Percentiles rank a stretch among this genome's conserved stretches.
Evolutionary conservation across 2,113 vertebrate genomes (phyloP).

Genomic region (Vulpes vulpes): DNA sequence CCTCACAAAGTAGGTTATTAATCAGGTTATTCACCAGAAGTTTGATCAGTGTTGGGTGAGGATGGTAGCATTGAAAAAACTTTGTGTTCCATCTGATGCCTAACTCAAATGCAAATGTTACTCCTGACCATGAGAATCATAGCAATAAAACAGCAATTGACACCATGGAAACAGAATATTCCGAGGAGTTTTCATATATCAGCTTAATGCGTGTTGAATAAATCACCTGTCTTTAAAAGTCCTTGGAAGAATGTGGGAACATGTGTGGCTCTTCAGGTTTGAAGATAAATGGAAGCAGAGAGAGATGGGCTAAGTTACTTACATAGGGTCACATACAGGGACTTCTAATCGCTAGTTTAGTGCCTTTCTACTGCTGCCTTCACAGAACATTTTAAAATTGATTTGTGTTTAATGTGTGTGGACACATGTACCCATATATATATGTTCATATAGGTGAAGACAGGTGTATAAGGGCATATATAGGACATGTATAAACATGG

Average conservation of each 20-base stretch:
- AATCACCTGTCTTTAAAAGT: not conserved
- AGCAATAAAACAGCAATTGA: not conserved
- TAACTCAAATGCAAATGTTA: not conserved
- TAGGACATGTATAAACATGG: too few species aligned
- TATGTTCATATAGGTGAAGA: too few species aligned
- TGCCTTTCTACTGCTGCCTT: not conserved
- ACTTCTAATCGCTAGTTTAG: not conserved
- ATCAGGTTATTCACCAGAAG: not conserved
- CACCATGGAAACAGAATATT: not conserved
- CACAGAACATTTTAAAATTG: too few species aligned
- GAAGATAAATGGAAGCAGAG: not conserved
- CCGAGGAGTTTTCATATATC: not conserved
- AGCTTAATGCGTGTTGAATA: not conserved
- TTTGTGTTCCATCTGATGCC: not conserved
- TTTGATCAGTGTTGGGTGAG: not conserved
- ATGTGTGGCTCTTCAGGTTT: not conserved
- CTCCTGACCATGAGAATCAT: not conserved
- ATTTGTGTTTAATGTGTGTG: too few species aligned
- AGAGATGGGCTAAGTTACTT: not conserved
- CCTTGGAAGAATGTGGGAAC: not conserved
- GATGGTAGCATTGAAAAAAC: not conserved
- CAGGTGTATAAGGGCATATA: too few species aligned
- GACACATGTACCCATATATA: too few species aligned
- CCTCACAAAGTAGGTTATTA: not conserved
- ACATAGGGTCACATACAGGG: not conserved